phyloP scores from a whole-genome alignment of 2,113 vertebrate genomes.

The Pomatorhinus ruficollis region DNA sequence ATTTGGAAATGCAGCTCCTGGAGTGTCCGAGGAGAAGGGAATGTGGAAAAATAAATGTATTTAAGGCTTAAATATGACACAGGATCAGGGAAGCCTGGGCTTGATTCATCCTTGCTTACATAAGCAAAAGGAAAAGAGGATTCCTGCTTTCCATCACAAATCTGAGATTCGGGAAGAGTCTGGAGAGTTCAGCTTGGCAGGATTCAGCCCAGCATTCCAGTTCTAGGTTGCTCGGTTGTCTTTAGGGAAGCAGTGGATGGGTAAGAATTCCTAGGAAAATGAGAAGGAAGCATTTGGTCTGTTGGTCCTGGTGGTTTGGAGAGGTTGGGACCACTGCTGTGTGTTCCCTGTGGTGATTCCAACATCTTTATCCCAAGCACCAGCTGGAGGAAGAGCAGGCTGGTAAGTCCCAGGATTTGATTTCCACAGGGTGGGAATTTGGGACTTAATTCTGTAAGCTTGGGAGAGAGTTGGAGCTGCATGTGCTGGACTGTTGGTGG shows the following conservation, averaged over 20 bases:
- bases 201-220: neutral
- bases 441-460: neutral
- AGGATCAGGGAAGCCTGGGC: neutral
- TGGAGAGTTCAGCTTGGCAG: neutral
- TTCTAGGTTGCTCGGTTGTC: neutral
- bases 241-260: neutral
- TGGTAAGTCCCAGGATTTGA: neutral
- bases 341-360: neutral
- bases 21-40: neutral
- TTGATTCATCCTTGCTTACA: conserved; percentile 1
- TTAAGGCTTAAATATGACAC: neutral
- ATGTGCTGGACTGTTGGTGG: neutral
- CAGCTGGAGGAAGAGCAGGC: neutral
- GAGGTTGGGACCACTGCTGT: neutral
- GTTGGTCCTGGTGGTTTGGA: rapidly evolving
- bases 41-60: neutral
- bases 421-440: neutral
- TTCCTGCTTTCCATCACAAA: neutral
- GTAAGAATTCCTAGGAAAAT: neutral
- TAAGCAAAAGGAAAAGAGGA: neutral
- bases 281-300: neutral
- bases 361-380: neutral
- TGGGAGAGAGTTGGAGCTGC: neutral
- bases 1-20: neutral
- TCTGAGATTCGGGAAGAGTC: neutral